Percentiles rank a stretch among this genome's conserved stretches.
Conservation (phyloP, 2,113 vertebrate genomes). For the Hypocryptadius cinnamomeus region DNA sequence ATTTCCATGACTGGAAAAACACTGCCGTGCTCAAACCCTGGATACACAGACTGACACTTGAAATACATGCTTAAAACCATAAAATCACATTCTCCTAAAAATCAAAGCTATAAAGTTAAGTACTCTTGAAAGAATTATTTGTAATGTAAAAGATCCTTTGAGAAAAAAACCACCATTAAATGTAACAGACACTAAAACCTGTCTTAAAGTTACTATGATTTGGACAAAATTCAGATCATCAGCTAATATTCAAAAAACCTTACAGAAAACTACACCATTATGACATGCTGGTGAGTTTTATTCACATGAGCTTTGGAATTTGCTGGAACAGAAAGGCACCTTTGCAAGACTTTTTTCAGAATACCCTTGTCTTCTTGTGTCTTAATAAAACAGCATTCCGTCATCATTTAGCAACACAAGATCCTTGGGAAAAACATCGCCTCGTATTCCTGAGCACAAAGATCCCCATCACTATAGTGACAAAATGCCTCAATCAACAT, state of each 20-base stretch:
- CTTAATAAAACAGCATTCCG: not conserved
- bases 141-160: not conserved
- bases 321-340: not conserved
- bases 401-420: not conserved
- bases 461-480: accelerated
- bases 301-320: not conserved
- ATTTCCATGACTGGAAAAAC: not conserved
- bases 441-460: not conserved
- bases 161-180: not conserved
- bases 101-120: not conserved
- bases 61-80: not conserved
- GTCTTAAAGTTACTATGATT: not conserved
- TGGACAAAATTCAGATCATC: not conserved
- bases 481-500: not conserved
- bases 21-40: not conserved
- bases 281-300: not conserved
- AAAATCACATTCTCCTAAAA: not conserved
- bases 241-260: not conserved
- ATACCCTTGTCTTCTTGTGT: not conserved
- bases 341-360: not conserved
- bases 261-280: not conserved
- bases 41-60: not conserved
- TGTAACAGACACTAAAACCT: not conserved
- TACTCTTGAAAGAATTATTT: not conserved
- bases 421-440: not conserved